Conservation (phyloP, 2,888 invertebrate genomes). For the Blera fallax region DNA sequence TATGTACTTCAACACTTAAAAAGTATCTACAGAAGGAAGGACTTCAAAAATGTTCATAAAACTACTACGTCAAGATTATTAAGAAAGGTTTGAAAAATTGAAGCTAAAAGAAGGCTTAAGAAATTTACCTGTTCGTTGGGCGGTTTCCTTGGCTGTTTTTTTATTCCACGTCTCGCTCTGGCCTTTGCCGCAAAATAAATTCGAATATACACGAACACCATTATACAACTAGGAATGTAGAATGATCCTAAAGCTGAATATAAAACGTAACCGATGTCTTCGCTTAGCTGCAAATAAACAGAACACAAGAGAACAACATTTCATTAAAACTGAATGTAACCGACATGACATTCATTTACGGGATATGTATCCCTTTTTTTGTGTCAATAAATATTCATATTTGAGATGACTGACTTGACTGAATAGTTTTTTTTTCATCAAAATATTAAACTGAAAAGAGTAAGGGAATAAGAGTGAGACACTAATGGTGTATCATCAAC, state of each 20-base stretch:
- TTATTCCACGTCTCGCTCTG: constrained; percentile 92
- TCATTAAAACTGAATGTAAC: constrained; percentile 17
- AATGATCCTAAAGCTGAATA: constrained; percentile 99
- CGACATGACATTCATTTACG: constrained; percentile 15
- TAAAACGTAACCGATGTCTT: constrained; percentile 98
- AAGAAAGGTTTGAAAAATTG: no score
- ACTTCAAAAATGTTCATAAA: no score
- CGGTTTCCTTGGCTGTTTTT: constrained; percentile 87
- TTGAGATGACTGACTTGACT: neutral
- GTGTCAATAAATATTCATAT: neutral
- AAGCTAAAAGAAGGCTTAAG: no score
- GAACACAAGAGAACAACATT: constrained; percentile 22
- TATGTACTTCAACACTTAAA: no score
- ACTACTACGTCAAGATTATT: no score
- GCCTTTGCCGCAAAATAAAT: constrained; percentile 98
- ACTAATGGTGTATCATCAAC: neutral
- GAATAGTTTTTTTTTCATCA: constrained; percentile 1
- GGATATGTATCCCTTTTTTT: neutral
- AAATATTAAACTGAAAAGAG: neutral
- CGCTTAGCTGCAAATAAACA: constrained; percentile 89
- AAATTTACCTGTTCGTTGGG: constrained; percentile 81
- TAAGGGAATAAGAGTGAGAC: neutral
- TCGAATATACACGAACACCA: constrained; percentile 99
- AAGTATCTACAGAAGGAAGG: no score
- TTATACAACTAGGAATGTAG: constrained; percentile 99